These are phyloP conservation scores for Alsophila aescularia DNA, from an alignment of 2,888 invertebrate genomes.

Conservation along the genomic window DNA sequence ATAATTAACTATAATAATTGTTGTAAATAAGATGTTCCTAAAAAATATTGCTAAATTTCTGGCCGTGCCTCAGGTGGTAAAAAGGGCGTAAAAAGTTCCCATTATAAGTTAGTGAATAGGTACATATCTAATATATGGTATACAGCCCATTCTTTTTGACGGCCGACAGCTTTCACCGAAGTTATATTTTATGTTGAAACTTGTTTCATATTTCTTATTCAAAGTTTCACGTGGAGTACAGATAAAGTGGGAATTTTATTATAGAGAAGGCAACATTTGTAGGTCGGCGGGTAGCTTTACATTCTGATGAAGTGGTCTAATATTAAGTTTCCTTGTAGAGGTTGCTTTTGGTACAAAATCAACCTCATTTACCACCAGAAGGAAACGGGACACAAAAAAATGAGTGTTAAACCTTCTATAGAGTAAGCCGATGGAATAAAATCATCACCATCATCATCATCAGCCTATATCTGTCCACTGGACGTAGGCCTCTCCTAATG, in stretches of 20 bases:
- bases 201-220: constrained; percentile 78
- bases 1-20: too few relatives aligned
- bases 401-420: too few relatives aligned
- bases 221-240: constrained; percentile 49
- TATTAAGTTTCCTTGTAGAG: background rate
- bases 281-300: background rate
- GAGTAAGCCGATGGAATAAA: too few relatives aligned
- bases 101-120: constrained; percentile 14
- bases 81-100: background rate
- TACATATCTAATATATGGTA: constrained; percentile 39
- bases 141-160: constrained; percentile 51
- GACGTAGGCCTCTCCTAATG: too few relatives aligned
- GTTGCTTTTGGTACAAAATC: too few relatives aligned
- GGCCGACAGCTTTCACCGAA: constrained; percentile 63
- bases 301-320: background rate
- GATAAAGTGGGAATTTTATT: constrained; percentile 40
- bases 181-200: constrained; percentile 75
- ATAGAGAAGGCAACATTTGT: constrained; percentile 1
- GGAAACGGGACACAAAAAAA: too few relatives aligned
- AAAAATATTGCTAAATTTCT: background rate
- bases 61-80: background rate
- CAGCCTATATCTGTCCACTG: too few relatives aligned
- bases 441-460: too few relatives aligned
- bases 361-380: too few relatives aligned
- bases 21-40: too few relatives aligned